Evolutionary conservation across 2,888 invertebrate species (phyloP).

Genomic region (Cetonia aurata): DNA sequence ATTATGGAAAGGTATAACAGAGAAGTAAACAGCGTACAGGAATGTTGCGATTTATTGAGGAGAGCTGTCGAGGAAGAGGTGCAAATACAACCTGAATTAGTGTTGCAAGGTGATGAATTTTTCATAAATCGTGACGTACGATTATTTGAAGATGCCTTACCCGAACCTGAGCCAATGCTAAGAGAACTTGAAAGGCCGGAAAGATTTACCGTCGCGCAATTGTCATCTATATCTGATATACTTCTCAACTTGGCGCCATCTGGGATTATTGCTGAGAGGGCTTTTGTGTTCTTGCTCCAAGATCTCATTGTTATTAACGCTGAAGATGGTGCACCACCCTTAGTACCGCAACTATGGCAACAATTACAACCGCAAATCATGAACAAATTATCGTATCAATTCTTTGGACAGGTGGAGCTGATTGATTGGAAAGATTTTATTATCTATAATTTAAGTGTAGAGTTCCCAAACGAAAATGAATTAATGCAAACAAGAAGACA

Average conservation of each 20-base stretch:
- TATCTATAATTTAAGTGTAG: conserved; percentile 71
- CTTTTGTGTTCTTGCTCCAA: conserved; percentile 65
- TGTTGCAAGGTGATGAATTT: conserved; percentile 65
- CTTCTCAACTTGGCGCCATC: conserved; percentile 63
- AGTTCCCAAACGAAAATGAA: conserved; percentile 70
- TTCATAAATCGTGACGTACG: conserved; percentile 61
- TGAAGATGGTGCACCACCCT: conserved; percentile 57
- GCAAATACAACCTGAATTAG: conserved; percentile 64
- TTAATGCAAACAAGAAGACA: conserved; percentile 68
- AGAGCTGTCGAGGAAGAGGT: conserved; percentile 66
- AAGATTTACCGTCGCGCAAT: conserved; percentile 59
- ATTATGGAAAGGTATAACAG: conserved; percentile 62
- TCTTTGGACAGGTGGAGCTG: conserved; percentile 71
- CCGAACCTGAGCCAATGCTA: conserved; percentile 53
- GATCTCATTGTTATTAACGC: conserved; percentile 63
- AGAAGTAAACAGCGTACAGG: conserved; percentile 65
- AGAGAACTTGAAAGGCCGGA: conserved; percentile 45
- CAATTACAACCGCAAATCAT: conserved; percentile 53
- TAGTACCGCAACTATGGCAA: conserved; percentile 63
- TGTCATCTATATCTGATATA: conserved; percentile 58
- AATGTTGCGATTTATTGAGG: conserved; percentile 58
- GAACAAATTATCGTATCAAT: conserved; percentile 50
- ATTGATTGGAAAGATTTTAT: conserved; percentile 78
- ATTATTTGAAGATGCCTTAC: conserved; percentile 56
- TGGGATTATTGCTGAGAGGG: conserved; percentile 63